Evolutionary conservation across 2,113 vertebrate genomes (phyloP).

Genomic region (Lichenostomus cassidix): DNA sequence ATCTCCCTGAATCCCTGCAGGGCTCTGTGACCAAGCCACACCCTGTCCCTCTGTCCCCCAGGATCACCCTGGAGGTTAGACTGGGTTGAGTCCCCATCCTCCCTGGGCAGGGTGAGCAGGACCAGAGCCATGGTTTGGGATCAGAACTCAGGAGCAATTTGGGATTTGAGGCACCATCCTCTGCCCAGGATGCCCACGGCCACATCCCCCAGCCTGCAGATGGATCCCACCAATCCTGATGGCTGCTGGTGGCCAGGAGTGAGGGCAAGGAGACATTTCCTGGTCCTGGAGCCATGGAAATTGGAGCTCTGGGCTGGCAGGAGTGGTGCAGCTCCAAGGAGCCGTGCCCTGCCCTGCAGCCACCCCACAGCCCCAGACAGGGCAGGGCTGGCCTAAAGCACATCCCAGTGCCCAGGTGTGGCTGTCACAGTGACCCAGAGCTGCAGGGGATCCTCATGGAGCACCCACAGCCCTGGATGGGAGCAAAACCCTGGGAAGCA

Average conservation of each 20-base stretch:
- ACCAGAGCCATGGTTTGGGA: neutral
- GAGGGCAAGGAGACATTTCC: neutral
- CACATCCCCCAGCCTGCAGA: neutral
- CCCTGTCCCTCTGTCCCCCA: neutral
- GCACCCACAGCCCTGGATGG: neutral
- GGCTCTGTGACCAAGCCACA: neutral
- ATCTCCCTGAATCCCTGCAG: neutral
- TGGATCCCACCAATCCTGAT: rapidly evolving
- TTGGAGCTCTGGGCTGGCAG: neutral
- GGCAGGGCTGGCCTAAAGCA: rapidly evolving
- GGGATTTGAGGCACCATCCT: neutral
- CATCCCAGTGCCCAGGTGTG: neutral
- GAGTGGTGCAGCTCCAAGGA: neutral
- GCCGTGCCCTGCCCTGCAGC: neutral
- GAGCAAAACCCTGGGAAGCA: neutral
- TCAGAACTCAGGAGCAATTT: neutral
- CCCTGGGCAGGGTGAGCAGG: neutral
- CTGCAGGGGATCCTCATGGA: neutral
- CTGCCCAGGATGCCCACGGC: rapidly evolving
- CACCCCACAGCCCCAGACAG: neutral
- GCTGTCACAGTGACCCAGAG: rapidly evolving
- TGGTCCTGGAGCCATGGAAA: neutral
- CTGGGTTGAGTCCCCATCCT: neutral
- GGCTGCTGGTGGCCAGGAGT: neutral
- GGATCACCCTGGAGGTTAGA: neutral